Evolutionary conservation across 1,140 invertebrate species (phyloP), one percentile per base, ranked within the genome.

Genomic region (Caerostris extrusa): DNA sequence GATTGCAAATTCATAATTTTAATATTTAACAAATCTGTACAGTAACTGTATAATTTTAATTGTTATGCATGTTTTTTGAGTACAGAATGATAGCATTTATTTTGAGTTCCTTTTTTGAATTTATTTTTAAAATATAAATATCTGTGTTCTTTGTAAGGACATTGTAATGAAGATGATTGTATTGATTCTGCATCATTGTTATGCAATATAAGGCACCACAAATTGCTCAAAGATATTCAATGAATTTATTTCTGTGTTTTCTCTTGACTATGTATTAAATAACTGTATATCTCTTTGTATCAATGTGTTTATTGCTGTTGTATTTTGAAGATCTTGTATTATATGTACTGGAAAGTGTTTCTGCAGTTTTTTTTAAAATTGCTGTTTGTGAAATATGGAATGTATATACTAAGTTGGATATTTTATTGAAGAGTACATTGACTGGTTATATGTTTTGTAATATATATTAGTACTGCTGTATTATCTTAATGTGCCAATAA

Each of bases 211-310:
- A 58, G 82, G 82, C 82, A 83, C 82, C 82, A 83, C 55, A 83
- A 56, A 57, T 83, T 83, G 82, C 82, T 83, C 82, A 83, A 83
- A 83, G 82, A 83, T 83, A 56, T 83, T 77, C 7, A 55, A 19
- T 83, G 82, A n/a, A 83, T n/a, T 77, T 77, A 19, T 83, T 83
- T 58, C 56, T 57, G 56, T 57, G 82, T 83, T 57, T 57, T 56
- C 19, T 56, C 55, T 77, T 55, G 77, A 56, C 82, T 57, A n/a
- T 83, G n/a, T 83, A 5, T 3, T 83, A 56, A 82, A 34, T 77
- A 58, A n/a, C 7, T 19, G 53, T 57, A 53, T 55, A 82, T 82
- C 82, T 56, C 55, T 83, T 83, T 77, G 71, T 77, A 77, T 71
- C 7, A 67, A 57, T 12, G 61, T 64, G 61, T 64, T 64, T 64